A percentile compares a stretch with the other conserved stretches of the same genome.
Evolutionary conservation across 2,888 invertebrate genomes (phyloP).

Genomic region (Nasonovia ribisnigri): DNA sequence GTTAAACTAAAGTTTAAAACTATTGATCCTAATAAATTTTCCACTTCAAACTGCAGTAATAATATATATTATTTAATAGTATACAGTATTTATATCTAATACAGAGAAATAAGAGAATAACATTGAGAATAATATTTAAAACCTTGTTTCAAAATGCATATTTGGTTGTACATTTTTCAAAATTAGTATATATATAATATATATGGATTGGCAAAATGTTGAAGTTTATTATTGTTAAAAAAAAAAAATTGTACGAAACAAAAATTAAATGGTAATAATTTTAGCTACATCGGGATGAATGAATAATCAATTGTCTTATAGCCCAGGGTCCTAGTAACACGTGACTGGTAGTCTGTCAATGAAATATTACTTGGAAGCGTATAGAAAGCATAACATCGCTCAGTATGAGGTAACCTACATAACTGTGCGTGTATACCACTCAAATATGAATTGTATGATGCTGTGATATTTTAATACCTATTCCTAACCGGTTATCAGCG

Average conservation of each 20-base stretch:
- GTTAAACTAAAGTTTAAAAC: neutral
- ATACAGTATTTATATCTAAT: neutral
- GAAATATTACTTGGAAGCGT: constrained; percentile 49
- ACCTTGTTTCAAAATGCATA: neutral
- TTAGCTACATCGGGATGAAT: neutral
- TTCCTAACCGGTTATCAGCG: constrained; percentile 60
- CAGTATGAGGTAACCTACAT: constrained; percentile 61
- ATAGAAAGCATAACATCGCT: constrained; percentile 54
- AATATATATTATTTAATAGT: neutral
- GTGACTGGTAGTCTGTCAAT: constrained; percentile 46
- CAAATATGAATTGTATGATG: constrained; percentile 30
- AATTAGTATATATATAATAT: neutral
- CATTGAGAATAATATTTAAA: neutral
- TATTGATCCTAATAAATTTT: neutral
- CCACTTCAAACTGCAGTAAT: neutral
- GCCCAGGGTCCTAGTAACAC: constrained; percentile 6
- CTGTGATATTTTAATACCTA: constrained; percentile 51
- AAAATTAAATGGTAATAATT: neutral
- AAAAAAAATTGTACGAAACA: neutral
- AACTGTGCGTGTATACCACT: constrained; percentile 46
- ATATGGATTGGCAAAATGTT: neutral
- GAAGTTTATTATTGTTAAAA: neutral
- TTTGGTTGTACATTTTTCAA: neutral
- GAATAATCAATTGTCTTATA: constrained; percentile 28
- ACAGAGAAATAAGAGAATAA: no score